Evolutionary conservation across 1,140 invertebrate genomes (phyloP), one percentile per base, ranked within the genome.

Genomic region (Hycleus phaleratus): DNA sequence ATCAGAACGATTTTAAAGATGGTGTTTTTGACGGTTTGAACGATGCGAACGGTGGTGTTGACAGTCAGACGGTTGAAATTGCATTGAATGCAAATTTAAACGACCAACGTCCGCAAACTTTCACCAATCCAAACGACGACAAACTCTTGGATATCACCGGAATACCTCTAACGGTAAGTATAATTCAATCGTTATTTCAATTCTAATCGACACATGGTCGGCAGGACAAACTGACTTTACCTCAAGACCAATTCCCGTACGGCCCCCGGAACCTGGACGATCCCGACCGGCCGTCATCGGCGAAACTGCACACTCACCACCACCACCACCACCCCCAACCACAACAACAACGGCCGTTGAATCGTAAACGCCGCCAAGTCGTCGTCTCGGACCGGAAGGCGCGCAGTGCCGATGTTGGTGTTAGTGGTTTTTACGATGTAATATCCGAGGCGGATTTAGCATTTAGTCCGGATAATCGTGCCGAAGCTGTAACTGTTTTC

Each of bases 391-490:
- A 88, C 66, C 77, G 88, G 4, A 86, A 68, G 25, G 68, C 55
- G 8, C 81, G 87, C 24, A 90, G 86, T 59, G 88, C 87, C 2
- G 90, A 90, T 69, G 88, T 92, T 8, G 91, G 89, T 6, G 91
- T 93, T 11, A 88, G 84, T 61, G 90, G 89, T 2, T 81, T 90
- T 40, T 94, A 91, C 72, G 88, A 93, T 62, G 91, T 95, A n/a
- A 92, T 95, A 26, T 92, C 90, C 3, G 90, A 93, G 73, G 88
- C 90, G 8, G 93, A 95, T 73, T 75, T 95, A 18, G 90, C 89
- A n/a, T 95, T 95, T 71, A 90, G 87, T 64, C 88, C 90, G 0
- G 88, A 92, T 60, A 79, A 79, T 18, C 82, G 84, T 40, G 81
- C 84, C 11, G 88, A 92, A 73, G 84, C 88, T 0, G 89, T 91